These are phyloP conservation scores for Megalurothrips usitatus DNA, from an alignment of 2,888 invertebrate genomes.

Conservation along the genomic window DNA sequence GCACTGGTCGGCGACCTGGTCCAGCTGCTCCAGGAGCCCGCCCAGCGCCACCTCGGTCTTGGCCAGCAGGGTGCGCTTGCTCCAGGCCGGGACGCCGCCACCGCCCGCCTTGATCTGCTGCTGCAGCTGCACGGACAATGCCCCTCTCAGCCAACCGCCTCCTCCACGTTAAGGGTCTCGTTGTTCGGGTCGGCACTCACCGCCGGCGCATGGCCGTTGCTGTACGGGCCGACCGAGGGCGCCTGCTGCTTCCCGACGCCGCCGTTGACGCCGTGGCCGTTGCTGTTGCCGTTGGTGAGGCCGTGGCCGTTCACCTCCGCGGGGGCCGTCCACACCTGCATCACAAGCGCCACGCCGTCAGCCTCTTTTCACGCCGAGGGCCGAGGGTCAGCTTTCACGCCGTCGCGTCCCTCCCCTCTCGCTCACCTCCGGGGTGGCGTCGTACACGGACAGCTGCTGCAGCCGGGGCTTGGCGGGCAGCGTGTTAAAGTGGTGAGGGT, in stretches of 20 bases:
- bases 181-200: neutral
- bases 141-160: no score
- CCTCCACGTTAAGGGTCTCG: no score
- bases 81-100: neutral
- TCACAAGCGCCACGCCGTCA: neutral
- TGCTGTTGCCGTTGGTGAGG: neutral
- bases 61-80: slow-evolving; percentile 48
- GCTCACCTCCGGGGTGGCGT: neutral
- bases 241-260: neutral
- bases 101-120: neutral
- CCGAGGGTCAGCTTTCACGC: no score
- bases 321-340: neutral
- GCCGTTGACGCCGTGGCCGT: neutral
- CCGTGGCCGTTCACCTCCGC: neutral
- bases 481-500: slow-evolving; percentile 3
- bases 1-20: slow-evolving; percentile 67
- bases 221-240: neutral
- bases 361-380: neutral
- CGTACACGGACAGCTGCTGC: neutral
- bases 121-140: no score
- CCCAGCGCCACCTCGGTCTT: slow-evolving; percentile 68
- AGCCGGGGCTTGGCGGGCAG: slow-evolving; percentile 13
- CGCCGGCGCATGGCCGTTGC: neutral
- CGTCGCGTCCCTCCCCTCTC: neutral
- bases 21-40: slow-evolving; percentile 61